Evolutionary conservation across 2,113 vertebrate species (phyloP).

Genomic region (Lepus europaeus): DNA sequence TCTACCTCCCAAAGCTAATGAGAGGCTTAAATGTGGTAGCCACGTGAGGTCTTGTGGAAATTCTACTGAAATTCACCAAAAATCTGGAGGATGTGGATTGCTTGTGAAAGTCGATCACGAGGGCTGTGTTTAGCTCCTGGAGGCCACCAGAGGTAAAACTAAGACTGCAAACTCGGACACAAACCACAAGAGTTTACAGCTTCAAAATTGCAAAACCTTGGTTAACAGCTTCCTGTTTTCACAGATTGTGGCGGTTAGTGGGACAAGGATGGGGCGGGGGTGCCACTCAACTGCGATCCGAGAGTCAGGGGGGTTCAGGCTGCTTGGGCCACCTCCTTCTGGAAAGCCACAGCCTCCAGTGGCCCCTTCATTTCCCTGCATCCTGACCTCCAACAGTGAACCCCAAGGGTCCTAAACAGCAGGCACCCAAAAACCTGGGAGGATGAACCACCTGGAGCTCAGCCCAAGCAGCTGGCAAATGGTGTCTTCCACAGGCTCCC

Average conservation of each 20-base stretch:
- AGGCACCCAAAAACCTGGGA: not conserved
- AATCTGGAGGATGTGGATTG: too few species aligned
- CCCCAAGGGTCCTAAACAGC: not conserved
- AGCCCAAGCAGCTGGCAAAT: not conserved
- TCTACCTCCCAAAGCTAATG: not conserved
- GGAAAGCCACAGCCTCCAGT: not conserved
- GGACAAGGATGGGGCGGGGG: fast-evolving
- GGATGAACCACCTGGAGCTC: not conserved
- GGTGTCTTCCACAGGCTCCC: not conserved
- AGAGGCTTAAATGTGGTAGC: not conserved
- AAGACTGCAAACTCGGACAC: not conserved
- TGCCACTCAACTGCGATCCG: too few species aligned
- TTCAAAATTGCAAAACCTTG: not conserved
- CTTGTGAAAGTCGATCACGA: not conserved
- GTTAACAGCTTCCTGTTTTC: not conserved
- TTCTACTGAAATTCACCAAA: not conserved
- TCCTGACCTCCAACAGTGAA: not conserved
- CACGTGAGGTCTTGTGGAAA: not conserved
- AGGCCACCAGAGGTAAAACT: not conserved
- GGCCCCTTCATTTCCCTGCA: not conserved
- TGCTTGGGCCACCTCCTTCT: not conserved
- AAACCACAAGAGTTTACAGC: not conserved
- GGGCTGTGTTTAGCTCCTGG: not conserved
- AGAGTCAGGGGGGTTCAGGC: not conserved
- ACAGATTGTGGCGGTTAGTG: not conserved